phyloP scores from a whole-genome alignment of 2,888 invertebrate genomes.

The Neoascia interrupta region DNA sequence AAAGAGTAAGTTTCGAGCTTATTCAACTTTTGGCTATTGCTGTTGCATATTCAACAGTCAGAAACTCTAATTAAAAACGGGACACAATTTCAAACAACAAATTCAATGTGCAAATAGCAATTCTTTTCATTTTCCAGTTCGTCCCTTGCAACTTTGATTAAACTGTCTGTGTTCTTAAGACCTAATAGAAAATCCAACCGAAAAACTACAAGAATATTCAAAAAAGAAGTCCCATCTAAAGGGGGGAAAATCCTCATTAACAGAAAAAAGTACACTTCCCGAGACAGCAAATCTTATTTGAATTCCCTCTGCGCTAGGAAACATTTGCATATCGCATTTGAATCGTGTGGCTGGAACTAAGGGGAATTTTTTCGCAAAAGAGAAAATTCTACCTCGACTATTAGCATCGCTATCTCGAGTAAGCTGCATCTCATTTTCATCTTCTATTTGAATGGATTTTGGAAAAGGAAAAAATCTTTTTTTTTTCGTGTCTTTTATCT shows the following conservation, averaged over 20 bases:
- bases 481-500: conserved; percentile 13
- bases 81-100: too few species aligned
- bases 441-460: conserved; percentile 31
- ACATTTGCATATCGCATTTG: conserved; percentile 53
- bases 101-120: too few species aligned
- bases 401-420: conserved; percentile 48
- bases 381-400: conserved; percentile 54
- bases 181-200: conserved; percentile 28
- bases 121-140: too few species aligned
- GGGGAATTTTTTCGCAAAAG: conserved; percentile 12
- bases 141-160: too few species aligned
- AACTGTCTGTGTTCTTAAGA: too few species aligned
- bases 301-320: conserved; percentile 15
- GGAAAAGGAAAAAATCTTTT: not conserved
- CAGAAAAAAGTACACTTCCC: too few species aligned
- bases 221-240: conserved; percentile 5
- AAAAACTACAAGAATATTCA: conserved; percentile 20
- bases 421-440: conserved; percentile 58
- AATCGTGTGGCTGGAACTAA: conserved; percentile 34
- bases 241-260: not conserved
- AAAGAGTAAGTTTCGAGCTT: too few species aligned
- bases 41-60: too few species aligned
- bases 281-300: too few species aligned
- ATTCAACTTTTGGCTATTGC: too few species aligned
- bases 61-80: too few species aligned